Base-by-base conservation (phyloP, 1,140 invertebrate genomes). In the Spodoptera frugiperda region DNA sequence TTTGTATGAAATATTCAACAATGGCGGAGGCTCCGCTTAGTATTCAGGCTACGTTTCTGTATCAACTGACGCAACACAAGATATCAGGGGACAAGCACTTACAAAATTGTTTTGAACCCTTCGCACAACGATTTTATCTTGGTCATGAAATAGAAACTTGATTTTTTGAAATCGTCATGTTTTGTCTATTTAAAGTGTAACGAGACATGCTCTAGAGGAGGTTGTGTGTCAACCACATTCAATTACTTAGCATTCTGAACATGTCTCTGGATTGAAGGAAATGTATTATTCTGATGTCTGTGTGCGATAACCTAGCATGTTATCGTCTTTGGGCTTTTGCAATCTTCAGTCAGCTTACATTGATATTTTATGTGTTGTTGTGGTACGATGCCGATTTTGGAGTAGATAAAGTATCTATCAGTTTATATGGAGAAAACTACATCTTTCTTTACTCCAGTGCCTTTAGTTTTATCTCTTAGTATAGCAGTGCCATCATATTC, bases 11-110 rank as follows among this genome's bases (percentile, higher is more conserved):
- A 88, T 87, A 90, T 89, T 89, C 79, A 89, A 86, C 84, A 81
- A 82, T 81, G 76, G 74, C 74, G 70, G 51, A 61, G 15, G 68
- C 59, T 46, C 70, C 79, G 25, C 65, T 89, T 87, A 63, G 80
- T 90, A 90, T 90, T 89, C 88, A 86, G 88, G 83, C 74, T 88
- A 78, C 74, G 85, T 86, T 83, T 82, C 57, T 80, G 83, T 84
- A 82, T 81, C 80, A 84, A 77, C 78, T 90, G 82, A 86, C 80
- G 87, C 83, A 88, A 88, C 78, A 33, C 65, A 25, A 68, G 25
- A 53, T 68, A 46, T 49, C 21, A 25, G 48, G 65, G 39, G 49
- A 68, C 65, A 53, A 53, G 21, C 21, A 51, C 21, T 53, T 68
- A 53, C 65, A 51, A 68, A 68, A 68, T 68, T 46, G 44, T 49